Base-by-base conservation (phyloP, 2,888 invertebrate species). In the Nudaria mundana region DNA sequence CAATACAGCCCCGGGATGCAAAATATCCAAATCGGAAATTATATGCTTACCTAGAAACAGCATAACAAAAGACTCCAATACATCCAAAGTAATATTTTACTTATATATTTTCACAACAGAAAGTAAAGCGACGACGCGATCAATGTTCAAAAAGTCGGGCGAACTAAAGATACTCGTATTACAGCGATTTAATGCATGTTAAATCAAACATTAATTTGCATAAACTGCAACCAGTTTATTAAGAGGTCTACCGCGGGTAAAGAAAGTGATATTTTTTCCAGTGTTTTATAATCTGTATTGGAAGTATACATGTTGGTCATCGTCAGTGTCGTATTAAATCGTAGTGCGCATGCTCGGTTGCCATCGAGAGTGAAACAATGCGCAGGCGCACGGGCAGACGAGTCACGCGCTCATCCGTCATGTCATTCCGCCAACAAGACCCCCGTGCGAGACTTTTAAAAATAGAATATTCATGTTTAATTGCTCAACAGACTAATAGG, bases 361-460 rank as follows among this genome's bases (percentile, higher is more conserved):
- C 48, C 37, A 26, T 23, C 30, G 64, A 61, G 57, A 66, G 67
- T 67, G 64, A 66, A 68, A 68, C 66, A 66, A 70, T 60, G 65
- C 47, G 53, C 49, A 32, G 43, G 49, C 55, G 51, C 48, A 46
- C 48, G 32, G 47, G 58, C 34, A 46, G 58, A 44, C 48, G 53
- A 34, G 74, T 75, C 76, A 75, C 74, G 76, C 66, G 57, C 59
- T 47, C 66, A 65, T 76, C 66, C 63, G 63, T 76, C 76, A 63
- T 59, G 66, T 65, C 60, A 41, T 31, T 53, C 41, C 37, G 25
- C 40, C 44, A 44, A 35, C 43, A 34, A 54, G 71, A 71, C 73
- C 73, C 52, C 71, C 73, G 54, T 59, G 64, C 57, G 48, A 52
- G 57, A 32, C 12, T 41, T 58, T 55, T 55, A 42, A 29, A 55